phyloP scores from a whole-genome alignment of 1,140 invertebrate species.

The honey bee (Apis mellifera) region DNA sequence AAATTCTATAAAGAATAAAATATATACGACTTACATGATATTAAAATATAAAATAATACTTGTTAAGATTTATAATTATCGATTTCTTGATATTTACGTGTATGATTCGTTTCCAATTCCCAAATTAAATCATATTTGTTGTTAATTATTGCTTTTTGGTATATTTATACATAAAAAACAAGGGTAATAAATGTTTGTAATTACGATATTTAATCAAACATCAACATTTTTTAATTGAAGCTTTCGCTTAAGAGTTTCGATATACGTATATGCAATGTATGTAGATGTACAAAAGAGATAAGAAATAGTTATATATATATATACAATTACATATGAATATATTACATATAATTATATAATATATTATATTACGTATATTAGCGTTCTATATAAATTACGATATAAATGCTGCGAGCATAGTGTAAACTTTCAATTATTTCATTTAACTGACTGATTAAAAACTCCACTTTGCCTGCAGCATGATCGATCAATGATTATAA shows the following conservation, averaged over 20 bases:
- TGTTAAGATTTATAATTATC: neutral
- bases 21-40: neutral
- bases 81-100: neutral
- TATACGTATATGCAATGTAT: conserved; percentile 59
- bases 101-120: neutral
- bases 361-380: conserved; percentile 55
- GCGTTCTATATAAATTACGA: conserved; percentile 6
- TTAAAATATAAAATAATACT: neutral
- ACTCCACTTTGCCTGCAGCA: conserved; percentile 45
- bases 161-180: conserved; percentile 25
- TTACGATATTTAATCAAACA: conserved; percentile 47
- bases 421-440: conserved; percentile 7
- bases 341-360: conserved; percentile 38
- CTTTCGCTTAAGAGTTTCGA: conserved; percentile 57
- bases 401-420: conserved; percentile 44
- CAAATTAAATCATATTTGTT: conserved; percentile 1
- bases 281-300: conserved; percentile 64
- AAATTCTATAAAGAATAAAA: neutral
- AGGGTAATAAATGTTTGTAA: conserved; percentile 46
- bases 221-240: conserved; percentile 49
- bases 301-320: conserved; percentile 54
- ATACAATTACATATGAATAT: conserved; percentile 47
- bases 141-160: neutral
- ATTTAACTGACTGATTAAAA: conserved; percentile 3
- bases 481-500: conserved; percentile 37